Base-by-base conservation (phyloP, 2,113 vertebrate species). In the Vidua chalybeata region DNA sequence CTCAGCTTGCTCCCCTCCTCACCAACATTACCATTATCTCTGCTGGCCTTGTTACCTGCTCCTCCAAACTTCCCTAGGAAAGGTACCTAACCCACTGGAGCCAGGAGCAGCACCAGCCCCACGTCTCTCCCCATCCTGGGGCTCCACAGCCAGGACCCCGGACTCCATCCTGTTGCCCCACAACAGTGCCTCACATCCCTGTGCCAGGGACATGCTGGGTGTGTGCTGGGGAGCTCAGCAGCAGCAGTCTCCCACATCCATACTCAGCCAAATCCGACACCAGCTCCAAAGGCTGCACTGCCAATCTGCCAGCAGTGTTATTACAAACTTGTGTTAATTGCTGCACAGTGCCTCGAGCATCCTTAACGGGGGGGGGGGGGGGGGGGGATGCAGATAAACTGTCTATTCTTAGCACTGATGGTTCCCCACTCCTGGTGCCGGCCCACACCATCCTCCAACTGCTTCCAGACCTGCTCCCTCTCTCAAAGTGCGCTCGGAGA, bases 241-340 rank as follows among this genome's bases (percentile, higher is more conserved):
- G 45, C 49, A 67, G 58, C 9, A 2, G 6, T 12, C 11, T 45
- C 81, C 45, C 3, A 3, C 69, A 61, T 15, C 88, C 67, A 49
- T 8, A 52, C 33, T 73, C 87, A 76, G 59, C 63, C 68, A 73
- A 84, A 64, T 17, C 37, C 13, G 11, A 71, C 80, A 58, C 23
- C 66, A 67, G 45, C 84, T 82, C 66, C 28, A n/a, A 63, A 56
- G 61, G 15, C 45, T 2, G 0, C 0, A 0, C 41, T 61, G 66
- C 56, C 13, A 23, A 72, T 73, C 87, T 61, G 73, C 61, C 3
- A 0, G 43, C 4, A 6, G 74, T 39, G 45, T 71, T 28, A 56
- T 52, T n/a, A 76, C 12, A 5, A 94, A 69, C 73, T 78, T 62
- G 30, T 27, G 63, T 63, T 87, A 91, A 94, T 93, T 89, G 93